Evolutionary conservation across 2,888 invertebrate species (phyloP), one percentile per base, ranked within the genome.

Genomic region (Xestobium rufovillosum): DNA sequence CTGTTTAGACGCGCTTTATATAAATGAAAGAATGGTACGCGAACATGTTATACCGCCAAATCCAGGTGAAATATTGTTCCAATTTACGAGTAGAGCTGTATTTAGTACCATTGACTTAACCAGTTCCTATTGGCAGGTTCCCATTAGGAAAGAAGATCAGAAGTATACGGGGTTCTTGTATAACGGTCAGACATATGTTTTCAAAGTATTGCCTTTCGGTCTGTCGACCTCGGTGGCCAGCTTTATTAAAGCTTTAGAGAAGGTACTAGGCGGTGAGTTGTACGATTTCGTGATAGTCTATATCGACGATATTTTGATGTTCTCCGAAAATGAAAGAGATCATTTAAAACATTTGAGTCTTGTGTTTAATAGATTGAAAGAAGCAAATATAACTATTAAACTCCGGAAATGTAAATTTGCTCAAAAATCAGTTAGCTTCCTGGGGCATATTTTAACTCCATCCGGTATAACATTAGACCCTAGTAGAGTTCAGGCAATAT

Each of bases 321-420:
- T n/a, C 9, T 3, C 29, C n/a, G n/a, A n/a, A n/a, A n/a, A n/a
- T n/a, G n/a, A n/a, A n/a, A n/a, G n/a, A n/a, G n/a, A n/a, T n/a
- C 29, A 29, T 12, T 29, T 29, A 13, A 10, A 11, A 2, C 29
- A 29, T 4, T 29, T 29, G 14, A 14, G 13, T 13, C 3, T 11
- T 3, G 13, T 29, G 11, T 29, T 29, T 10, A 13, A 4, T 13
- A n/a, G 13, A 9, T 4, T 29, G 10, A 10, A 14, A 3, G 6
- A 29, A 14, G 29, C 29, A 3, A 29, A 29, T 2, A 3, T 29
- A 11, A 29, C 29, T 3, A 14, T 29, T 3, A 29, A 29, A 29
- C 13, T 29, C n/a, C 29, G 29, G n/a, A 29, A 3, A 29, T 29
- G 13, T 10, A 13, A 12, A 11, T 29, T 29, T 13, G 29, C 29